Evolutionary conservation across 2,113 vertebrate genomes (phyloP), one percentile per base, ranked within the genome.

Genomic region (Rattus norvegicus): DNA sequence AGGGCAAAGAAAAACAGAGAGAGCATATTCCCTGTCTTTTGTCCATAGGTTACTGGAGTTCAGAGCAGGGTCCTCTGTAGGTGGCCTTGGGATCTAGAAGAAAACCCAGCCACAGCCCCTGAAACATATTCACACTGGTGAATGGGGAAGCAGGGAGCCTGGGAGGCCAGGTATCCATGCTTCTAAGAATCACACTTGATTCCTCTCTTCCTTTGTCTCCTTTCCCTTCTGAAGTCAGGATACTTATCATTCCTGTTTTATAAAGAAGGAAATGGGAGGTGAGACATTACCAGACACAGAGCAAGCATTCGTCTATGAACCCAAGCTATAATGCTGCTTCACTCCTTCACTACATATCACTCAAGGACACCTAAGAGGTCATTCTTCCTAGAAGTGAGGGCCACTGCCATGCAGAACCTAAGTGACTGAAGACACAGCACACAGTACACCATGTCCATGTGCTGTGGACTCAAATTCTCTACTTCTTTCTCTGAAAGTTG

Each of bases 1-100:
- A 97, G 47, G 90, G 63, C 79, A 77, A 98, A 95, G 61, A 54
- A 93, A 97, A 98, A 97, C 81, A 96, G 73, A 98, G 90, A 96
- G 88, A 90, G 70, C 93, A 96, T 76, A 54, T 85, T 94, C 70
- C n/a, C 5, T 10, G 26, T 90, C 93, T 97, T 59, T 72, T 90
- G 65, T 80, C 84, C 65, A 22, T 49, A 85, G 63, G 52, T 90
- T 88, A 70, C 65, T 90, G 47, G 54, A 90, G 93, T 97, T 96
- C 95, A 95, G 93, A 72, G 70, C 88, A 93, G 80, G 75, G 69
- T 70, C 63, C 80, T 94, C 93, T 77, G 30, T 72, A 89, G 81
- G 90, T 89, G 95, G 95, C n/a, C 76, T 59, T 1, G 2, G 17
- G 65, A 94, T 80, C 75, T 76, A 88, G 79, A 93, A 85, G 87